phyloP scores from a whole-genome alignment of 37 sponge, comb jelly and placozoan species.

The Spongilla lacustris region DNA sequence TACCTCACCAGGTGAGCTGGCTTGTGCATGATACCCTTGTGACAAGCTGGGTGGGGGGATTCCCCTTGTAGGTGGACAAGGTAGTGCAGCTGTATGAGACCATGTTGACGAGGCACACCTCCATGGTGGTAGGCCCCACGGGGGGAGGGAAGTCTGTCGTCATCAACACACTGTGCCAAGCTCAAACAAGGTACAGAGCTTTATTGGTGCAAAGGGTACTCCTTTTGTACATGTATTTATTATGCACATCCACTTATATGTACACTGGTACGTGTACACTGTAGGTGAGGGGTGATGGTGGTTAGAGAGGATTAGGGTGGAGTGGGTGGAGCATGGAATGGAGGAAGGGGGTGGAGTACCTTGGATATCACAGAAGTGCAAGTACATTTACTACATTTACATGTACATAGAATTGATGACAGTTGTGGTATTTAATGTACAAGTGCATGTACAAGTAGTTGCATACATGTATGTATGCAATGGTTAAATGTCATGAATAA shows the following conservation, averaged over 20 bases:
- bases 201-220: neutral
- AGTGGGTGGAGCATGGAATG: too few species aligned
- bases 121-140: slow-evolving; percentile 98
- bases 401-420: too few species aligned
- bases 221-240: neutral
- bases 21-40: neutral
- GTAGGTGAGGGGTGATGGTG: neutral
- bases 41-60: neutral
- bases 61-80: slow-evolving; percentile 85
- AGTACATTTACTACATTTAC: neutral
- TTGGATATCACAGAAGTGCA: too few species aligned
- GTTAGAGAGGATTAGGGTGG: too few species aligned
- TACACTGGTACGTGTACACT: too few species aligned
- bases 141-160: slow-evolving; percentile 99
- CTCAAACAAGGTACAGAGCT: slow-evolving; percentile 93
- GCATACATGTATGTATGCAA: slow-evolving; percentile 4
- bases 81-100: slow-evolving; percentile 99
- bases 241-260: too few species aligned
- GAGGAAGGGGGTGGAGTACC: too few species aligned
- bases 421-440: too few species aligned
- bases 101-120: slow-evolving; percentile 98
- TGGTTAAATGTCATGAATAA: too few species aligned
- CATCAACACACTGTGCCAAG: slow-evolving; percentile 91
- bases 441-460: neutral
- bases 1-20: slow-evolving; percentile 85